These are phyloP conservation scores for Andrena haemorrhoa DNA, from an alignment of 2,888 invertebrate species.

Conservation along the genomic window DNA sequence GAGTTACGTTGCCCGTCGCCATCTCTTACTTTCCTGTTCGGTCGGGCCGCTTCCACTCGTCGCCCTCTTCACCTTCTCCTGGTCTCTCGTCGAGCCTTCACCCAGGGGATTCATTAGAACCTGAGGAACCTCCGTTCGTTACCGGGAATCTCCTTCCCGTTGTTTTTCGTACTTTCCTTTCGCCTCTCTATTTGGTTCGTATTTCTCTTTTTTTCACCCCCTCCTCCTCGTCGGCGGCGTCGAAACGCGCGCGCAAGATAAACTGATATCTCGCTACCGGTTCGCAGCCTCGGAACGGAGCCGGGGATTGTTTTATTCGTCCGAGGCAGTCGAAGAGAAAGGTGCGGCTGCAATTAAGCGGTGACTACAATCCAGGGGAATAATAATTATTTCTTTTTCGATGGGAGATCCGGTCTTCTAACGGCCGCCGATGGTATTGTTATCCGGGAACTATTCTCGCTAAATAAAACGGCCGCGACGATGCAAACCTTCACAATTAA, in stretches of 20 bases:
- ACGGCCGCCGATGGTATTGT: conserved; percentile 23
- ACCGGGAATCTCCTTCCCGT: conserved; percentile 38
- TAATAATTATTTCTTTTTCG: conserved; percentile 50
- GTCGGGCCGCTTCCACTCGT: neutral
- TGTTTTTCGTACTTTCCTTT: conserved; percentile 38
- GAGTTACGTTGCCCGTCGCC: conserved; percentile 18
- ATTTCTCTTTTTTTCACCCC: conserved; percentile 1
- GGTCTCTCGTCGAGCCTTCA: conserved; percentile 8
- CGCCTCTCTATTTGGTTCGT: conserved; percentile 3
- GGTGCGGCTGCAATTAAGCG: conserved; percentile 50
- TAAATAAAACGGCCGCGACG: neutral
- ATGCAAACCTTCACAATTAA: conserved; percentile 1
- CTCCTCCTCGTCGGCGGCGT: neutral
- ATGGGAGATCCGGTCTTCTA: conserved; percentile 19
- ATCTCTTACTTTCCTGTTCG: neutral
- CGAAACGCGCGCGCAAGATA: conserved; percentile 33
- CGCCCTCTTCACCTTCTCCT: neutral
- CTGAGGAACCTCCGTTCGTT: conserved; percentile 58
- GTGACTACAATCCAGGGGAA: conserved; percentile 23
- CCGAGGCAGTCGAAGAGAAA: conserved; percentile 6
- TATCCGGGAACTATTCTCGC: conserved; percentile 19
- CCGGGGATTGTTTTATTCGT: conserved; percentile 49
- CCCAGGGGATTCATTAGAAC: conserved; percentile 66
- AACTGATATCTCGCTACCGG: conserved; percentile 51
- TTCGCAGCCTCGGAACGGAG: conserved; percentile 28